phyloP scores from a whole-genome alignment of 2,888 invertebrate genomes.

The Drosophila phalerata region DNA sequence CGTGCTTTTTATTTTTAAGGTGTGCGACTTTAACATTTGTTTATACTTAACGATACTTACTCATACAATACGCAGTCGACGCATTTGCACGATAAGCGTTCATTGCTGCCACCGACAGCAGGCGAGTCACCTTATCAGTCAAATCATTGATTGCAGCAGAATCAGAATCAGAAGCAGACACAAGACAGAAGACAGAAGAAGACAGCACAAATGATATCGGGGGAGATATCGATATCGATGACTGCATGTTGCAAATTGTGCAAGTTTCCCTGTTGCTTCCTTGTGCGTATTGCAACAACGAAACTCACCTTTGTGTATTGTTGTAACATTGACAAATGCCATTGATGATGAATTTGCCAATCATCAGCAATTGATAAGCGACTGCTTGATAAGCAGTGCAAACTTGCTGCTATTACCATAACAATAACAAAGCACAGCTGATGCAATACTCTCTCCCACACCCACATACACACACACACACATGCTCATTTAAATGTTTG shows the following conservation, averaged over 20 bases:
- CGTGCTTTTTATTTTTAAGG: conserved; percentile 51
- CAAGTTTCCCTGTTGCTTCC: conserved; percentile 37
- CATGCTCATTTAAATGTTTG: neutral
- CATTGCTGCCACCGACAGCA: conserved; percentile 26
- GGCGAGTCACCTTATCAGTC: conserved; percentile 62
- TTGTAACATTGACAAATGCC: conserved; percentile 28
- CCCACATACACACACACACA: neutral
- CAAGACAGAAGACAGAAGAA: neutral
- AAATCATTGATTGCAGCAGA: conserved; percentile 46
- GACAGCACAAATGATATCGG: conserved; percentile 25
- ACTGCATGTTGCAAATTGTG: conserved; percentile 44
- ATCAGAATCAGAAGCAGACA: conserved; percentile 3
- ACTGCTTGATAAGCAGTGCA: conserved; percentile 19
- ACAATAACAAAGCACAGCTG: conserved; percentile 32
- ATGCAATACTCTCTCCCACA: conserved; percentile 21
- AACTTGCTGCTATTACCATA: conserved; percentile 24
- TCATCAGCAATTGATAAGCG: conserved; percentile 33
- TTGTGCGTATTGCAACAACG: conserved; percentile 31
- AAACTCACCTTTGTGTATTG: conserved; percentile 42
- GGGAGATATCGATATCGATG: conserved; percentile 57
- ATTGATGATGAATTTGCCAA: conserved; percentile 32
- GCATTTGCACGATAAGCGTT: conserved; percentile 66
- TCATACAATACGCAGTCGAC: conserved; percentile 53
- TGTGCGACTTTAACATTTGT: conserved; percentile 58
- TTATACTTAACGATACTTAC: conserved; percentile 50